Evolutionary conservation across 2,888 invertebrate species (phyloP), one percentile per base, ranked within the genome.

Genomic region (Lysandra coridon): DNA sequence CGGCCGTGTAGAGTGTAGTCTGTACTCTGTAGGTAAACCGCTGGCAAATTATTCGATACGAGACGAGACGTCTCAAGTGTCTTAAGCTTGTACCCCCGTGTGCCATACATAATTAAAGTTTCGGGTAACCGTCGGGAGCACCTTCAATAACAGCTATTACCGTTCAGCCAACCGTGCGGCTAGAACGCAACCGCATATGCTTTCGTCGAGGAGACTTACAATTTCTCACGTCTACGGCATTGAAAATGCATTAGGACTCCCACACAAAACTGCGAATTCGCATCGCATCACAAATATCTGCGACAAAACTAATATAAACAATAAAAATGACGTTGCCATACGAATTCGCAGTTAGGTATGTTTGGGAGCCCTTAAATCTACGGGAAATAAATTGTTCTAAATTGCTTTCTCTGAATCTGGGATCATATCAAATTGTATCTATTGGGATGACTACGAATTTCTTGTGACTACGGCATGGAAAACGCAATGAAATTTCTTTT

Each of bases 61-160:
- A 91, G 91, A 92, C 92, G 92, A 91, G 91, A 92, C 92, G 92
- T 93, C 92, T 92, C 92, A 86, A 93, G 92, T 91, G 87, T 87
- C 88, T 83, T 81, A 84, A 87, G 87, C 88, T 89, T 89, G 87
- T 78, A 81, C 81, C 86, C 84, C 76, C 83, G 83, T 80, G 80
- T 85, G 83, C 85, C 85, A 86, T 86, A 85, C 87, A 87, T 89
- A 90, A 91, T 90, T 90, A 90, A 89, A 87, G 86, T 87, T 86
- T 84, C 85, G 84, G 84, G 83, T 85, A 83, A 83, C 84, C 85
- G 81, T 82, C 83, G 76, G 77, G 79, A 82, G 74, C 78, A 76
- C 73, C 78, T 75, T 23, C 49, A 53, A 49, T 75, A 75, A 75
- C 75, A 30, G 40, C 49, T 5, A 23, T 44, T 74, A n/a, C 75